Conservation (phyloP, 2,113 vertebrate genomes). For the Mesitornis unicolor region DNA sequence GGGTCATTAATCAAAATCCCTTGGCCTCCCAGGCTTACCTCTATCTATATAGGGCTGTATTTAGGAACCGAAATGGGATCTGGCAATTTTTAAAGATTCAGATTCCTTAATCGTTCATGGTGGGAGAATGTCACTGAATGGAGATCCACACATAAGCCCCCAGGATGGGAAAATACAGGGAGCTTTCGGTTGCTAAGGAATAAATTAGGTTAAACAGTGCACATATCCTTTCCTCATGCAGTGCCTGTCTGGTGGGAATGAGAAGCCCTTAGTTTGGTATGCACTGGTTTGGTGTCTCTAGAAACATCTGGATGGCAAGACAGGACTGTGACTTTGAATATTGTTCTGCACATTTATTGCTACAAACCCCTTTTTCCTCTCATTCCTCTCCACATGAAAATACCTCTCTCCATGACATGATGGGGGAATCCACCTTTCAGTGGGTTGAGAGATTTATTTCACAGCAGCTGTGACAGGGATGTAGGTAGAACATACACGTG, state of each 20-base stretch:
- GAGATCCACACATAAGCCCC: conserved; percentile 42
- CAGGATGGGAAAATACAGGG: conserved; percentile 61
- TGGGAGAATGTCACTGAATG: conserved; percentile 54
- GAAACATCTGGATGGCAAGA: conserved; percentile 41
- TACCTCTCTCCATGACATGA: background rate
- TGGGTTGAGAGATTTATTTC: conserved; percentile 32
- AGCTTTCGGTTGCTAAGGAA: conserved; percentile 61
- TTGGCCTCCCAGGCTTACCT: background rate
- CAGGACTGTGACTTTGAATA: background rate
- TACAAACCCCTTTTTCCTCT: background rate
- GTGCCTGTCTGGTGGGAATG: conserved; percentile 34
- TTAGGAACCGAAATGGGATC: conserved; percentile 62
- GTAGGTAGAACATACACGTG: conserved; percentile 8
- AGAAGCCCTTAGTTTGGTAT: conserved; percentile 9
- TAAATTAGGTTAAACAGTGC: conserved; percentile 50
- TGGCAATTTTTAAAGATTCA: conserved; percentile 58
- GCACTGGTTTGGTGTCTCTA: background rate
- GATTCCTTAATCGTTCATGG: conserved; percentile 67
- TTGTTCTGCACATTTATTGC: background rate
- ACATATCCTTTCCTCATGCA: conserved; percentile 25
- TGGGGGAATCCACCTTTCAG: conserved; percentile 31
- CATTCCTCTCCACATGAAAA: background rate
- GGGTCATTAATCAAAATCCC: conserved; percentile 35
- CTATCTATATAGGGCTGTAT: background rate
- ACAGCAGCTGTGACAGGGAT: background rate